Evolutionary conservation across 2,888 invertebrate genomes (phyloP).

Genomic region (Mayetiola destructor): DNA sequence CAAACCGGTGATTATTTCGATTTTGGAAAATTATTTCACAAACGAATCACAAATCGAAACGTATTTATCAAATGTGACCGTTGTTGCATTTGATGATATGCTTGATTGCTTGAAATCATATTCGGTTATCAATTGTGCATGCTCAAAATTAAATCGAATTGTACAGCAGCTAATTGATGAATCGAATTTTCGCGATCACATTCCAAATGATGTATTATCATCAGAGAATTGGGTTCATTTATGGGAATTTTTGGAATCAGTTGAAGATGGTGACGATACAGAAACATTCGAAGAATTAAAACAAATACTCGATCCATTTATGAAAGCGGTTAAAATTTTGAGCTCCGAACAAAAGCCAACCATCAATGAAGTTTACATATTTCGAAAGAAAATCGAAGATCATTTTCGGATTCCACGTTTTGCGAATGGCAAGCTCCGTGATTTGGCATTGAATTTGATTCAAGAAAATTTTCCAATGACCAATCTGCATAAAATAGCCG

Average conservation of each 20-base stretch:
- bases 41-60: background rate
- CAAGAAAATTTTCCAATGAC: conserved; percentile 5
- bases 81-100: background rate
- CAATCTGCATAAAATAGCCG: conserved; percentile 7
- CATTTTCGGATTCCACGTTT: background rate
- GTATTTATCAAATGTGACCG: background rate
- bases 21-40: background rate
- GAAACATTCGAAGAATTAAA: background rate
- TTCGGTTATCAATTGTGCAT: background rate
- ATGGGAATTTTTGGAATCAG: conserved; percentile 1
- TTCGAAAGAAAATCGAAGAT: conserved; percentile 12
- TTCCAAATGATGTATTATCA: background rate
- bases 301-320: background rate
- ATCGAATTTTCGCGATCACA: background rate
- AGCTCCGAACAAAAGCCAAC: background rate
- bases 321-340: background rate
- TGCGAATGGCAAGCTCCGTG: background rate
- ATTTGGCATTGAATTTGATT: background rate
- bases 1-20: background rate
- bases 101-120: background rate
- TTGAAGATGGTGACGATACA: background rate
- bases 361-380: conserved; percentile 10
- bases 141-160: background rate
- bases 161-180: background rate
- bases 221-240: background rate